Percentiles rank a stretch among this genome's conserved stretches.
These are phyloP conservation scores for Adela reaumurella DNA, from an alignment of 2,888 invertebrate genomes.

Conservation along the genomic window DNA sequence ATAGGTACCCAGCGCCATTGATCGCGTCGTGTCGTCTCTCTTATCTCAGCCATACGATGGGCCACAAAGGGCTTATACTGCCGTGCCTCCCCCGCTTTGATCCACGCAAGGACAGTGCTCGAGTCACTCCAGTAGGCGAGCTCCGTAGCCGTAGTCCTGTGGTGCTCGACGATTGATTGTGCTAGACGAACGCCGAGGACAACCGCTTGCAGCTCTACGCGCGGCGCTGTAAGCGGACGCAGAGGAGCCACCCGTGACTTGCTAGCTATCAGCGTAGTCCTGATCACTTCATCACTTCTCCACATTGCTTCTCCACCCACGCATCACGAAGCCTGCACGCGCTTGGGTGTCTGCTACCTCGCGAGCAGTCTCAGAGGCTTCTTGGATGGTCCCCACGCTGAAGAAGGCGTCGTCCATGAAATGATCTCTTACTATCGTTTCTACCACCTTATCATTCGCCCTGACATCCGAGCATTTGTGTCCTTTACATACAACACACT, in stretches of 20 bases:
- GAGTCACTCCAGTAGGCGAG: slow-evolving; percentile 1
- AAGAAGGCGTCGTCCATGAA: slow-evolving; percentile 10
- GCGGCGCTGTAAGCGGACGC: neutral
- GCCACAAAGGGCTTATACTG: too few relatives aligned
- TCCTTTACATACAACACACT: slow-evolving; percentile 10
- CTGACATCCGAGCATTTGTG: slow-evolving; percentile 7
- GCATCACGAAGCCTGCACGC: neutral
- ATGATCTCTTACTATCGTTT: slow-evolving; percentile 5
- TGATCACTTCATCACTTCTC: neutral
- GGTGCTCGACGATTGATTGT: neutral
- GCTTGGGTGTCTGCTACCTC: neutral
- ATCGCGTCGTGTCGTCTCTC: too few relatives aligned
- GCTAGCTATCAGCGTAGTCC: neutral
- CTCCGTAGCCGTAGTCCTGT: neutral
- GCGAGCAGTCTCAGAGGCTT: slow-evolving; percentile 1
- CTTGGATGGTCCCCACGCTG: slow-evolving; percentile 2
- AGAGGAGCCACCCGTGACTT: slow-evolving; percentile 1
- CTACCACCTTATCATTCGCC: slow-evolving; percentile 2
- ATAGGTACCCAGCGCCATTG: too few relatives aligned
- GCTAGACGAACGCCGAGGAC: slow-evolving; percentile 7
- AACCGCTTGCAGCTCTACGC: slow-evolving; percentile 7
- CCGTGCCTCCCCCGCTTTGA: too few relatives aligned
- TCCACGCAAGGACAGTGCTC: too few relatives aligned
- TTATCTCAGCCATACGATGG: too few relatives aligned
- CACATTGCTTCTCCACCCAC: neutral